Evolutionary conservation across 1,140 invertebrate genomes (phyloP).

Genomic region (Linepithema humile): DNA sequence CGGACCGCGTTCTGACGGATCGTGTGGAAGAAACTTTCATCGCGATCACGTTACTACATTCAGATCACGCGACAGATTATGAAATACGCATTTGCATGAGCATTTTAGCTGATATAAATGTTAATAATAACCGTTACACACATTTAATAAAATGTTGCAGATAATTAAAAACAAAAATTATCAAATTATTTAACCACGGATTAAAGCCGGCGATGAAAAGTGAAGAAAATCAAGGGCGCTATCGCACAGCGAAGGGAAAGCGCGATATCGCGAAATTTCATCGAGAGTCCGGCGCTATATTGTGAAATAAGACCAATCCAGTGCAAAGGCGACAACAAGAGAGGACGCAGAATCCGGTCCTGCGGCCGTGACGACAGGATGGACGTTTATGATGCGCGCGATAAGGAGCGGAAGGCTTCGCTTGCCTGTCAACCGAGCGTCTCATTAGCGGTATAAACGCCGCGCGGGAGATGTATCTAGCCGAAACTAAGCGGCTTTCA

Average conservation of each 20-base stretch:
- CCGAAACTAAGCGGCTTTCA: slow-evolving; percentile 67
- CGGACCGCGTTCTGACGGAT: background rate
- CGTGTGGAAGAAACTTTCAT: slow-evolving; percentile 7
- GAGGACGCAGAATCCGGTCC: slow-evolving; percentile 14
- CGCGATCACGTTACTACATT: background rate
- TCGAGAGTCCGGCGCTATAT: slow-evolving; percentile 11
- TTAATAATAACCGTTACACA: background rate
- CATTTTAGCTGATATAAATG: background rate
- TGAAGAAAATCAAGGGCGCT: background rate
- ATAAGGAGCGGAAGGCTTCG: slow-evolving; percentile 70
- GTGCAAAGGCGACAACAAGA: slow-evolving; percentile 18
- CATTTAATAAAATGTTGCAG: background rate
- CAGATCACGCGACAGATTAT: background rate
- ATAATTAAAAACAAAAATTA: too few relatives aligned
- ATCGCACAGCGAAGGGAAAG: slow-evolving; percentile 17
- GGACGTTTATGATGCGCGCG: slow-evolving; percentile 74
- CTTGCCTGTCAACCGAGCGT: slow-evolving; percentile 74
- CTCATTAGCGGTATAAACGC: slow-evolving; percentile 77
- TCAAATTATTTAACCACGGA: background rate
- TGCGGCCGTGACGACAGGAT: slow-evolving; percentile 5
- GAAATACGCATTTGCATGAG: background rate
- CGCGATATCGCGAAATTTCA: slow-evolving; percentile 61
- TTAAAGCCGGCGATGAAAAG: background rate
- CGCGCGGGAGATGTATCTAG: slow-evolving; percentile 61
- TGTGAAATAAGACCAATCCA: slow-evolving; percentile 27